A percentile compares a stretch with the other conserved stretches of the same genome.
Evolutionary conservation across 37 sponge, comb jelly and placozoan genomes (phyloP).

Genomic region (Chondrilla cf. caribensis): DNA sequence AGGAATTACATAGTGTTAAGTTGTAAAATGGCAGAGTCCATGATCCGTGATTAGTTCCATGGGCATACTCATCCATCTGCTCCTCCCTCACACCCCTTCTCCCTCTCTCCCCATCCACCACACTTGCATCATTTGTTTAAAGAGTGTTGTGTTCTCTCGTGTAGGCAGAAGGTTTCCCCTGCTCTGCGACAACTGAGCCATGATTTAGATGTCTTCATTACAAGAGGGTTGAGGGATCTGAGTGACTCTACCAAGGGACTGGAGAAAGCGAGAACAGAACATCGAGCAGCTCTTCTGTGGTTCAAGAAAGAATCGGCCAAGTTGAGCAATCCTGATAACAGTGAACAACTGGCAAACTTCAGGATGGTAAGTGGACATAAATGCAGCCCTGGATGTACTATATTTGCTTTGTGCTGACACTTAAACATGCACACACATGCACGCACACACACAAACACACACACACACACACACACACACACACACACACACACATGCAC

Average conservation of each 20-base stretch:
- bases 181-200: slow-evolving; percentile 37
- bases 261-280: slow-evolving; percentile 79
- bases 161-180: slow-evolving; percentile 30
- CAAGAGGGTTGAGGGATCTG: slow-evolving; percentile 55
- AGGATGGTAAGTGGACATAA: slow-evolving; percentile 57
- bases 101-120: too few species aligned
- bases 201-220: slow-evolving; percentile 46
- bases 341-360: slow-evolving; percentile 62
- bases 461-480: background rate
- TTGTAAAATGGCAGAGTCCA: too few species aligned
- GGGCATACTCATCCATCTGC: too few species aligned
- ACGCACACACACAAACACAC: too few species aligned
- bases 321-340: slow-evolving; percentile 78
- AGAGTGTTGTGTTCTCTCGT: background rate
- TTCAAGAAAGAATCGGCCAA: slow-evolving; percentile 78
- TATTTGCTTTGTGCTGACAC: too few species aligned
- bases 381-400: background rate
- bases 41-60: too few species aligned
- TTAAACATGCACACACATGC: background rate
- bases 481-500: background rate
- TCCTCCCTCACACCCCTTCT: too few species aligned
- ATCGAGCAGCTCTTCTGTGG: slow-evolving; percentile 89
- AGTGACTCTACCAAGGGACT: slow-evolving; percentile 49
- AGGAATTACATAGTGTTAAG: too few species aligned
- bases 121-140: background rate